phyloP scores from a whole-genome alignment of 2,113 vertebrate species.

The Synchiropus splendidus region DNA sequence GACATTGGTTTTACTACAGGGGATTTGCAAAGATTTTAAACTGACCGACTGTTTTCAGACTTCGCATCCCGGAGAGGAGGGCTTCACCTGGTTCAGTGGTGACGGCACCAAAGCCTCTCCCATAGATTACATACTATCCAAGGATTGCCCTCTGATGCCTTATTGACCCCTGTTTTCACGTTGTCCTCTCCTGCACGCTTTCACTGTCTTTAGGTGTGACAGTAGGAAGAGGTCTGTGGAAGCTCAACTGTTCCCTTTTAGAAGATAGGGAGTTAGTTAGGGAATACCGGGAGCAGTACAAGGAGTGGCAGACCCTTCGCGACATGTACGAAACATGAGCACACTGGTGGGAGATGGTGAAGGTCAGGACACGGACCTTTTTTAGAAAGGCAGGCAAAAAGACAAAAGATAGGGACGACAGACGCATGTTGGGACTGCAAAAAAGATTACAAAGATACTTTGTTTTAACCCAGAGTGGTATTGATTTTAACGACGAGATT shows the following conservation, averaged over 20 bases:
- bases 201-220: conserved; percentile 5
- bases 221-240: conserved; percentile 4
- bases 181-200: conserved; percentile 2
- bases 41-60: conserved; percentile 2
- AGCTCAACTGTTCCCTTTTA: conserved; percentile 12
- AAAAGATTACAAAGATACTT: neutral
- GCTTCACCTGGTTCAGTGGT: conserved; percentile 10
- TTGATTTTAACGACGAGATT: conserved; percentile 9
- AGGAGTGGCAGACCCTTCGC: conserved; percentile 1
- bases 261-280: neutral
- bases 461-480: neutral
- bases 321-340: neutral
- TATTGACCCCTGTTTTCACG: conserved; percentile 7
- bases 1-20: conserved; percentile 4
- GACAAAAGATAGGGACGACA: neutral
- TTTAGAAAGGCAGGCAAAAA: conserved; percentile 2
- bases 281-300: neutral
- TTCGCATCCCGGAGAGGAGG: conserved; percentile 8
- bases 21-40: conserved; percentile 5
- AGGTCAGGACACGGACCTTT: conserved; percentile 2
- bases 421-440: conserved; percentile 7
- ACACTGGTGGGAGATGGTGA: conserved; percentile 4
- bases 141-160: conserved; percentile 1
- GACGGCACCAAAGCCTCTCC: conserved; percentile 8
- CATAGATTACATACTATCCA: conserved; percentile 1